Conservation (phyloP, 2,888 invertebrate species). For the Folsomia manolachei region DNA sequence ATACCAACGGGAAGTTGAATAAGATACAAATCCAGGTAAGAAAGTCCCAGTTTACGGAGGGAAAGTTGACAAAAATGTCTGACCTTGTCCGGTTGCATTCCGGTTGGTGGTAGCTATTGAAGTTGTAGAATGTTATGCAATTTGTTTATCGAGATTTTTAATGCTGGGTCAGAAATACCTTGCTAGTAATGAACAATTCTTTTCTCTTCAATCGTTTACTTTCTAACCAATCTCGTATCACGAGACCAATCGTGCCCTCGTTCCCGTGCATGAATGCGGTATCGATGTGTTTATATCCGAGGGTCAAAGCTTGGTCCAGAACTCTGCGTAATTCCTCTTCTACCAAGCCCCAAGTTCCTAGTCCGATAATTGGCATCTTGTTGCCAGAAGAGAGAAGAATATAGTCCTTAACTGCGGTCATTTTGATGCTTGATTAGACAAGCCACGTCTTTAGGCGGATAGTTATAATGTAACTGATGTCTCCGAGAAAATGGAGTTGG, state of each 20-base stretch:
- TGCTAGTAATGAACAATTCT: conserved; percentile 54
- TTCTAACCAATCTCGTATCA: conserved; percentile 52
- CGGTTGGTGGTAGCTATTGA: conserved; percentile 42
- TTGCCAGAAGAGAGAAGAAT: conserved; percentile 52
- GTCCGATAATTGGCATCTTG: conserved; percentile 64
- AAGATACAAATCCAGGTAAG: conserved; percentile 56
- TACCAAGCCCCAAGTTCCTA: conserved; percentile 54
- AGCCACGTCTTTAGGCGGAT: no score
- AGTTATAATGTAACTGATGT: no score
- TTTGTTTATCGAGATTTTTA: background rate
- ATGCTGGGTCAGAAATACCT: conserved; percentile 51
- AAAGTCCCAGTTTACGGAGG: conserved; percentile 52
- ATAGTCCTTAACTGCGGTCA: conserved; percentile 25
- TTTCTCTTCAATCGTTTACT: conserved; percentile 52
- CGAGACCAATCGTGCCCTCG: conserved; percentile 53
- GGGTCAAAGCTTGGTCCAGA: conserved; percentile 50
- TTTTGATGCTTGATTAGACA: no score
- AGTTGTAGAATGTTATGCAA: no score
- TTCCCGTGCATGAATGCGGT: conserved; percentile 53
- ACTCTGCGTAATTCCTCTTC: conserved; percentile 27
- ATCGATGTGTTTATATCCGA: conserved; percentile 54
- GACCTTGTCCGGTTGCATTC: conserved; percentile 48
- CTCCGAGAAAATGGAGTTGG: no score
- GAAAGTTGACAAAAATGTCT: conserved; percentile 48
- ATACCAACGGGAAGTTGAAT: conserved; percentile 53